A percentile compares a stretch with the other conserved stretches of the same genome.
These are phyloP conservation scores for Agapornis roseicollis DNA, from an alignment of 2,113 vertebrate genomes.

Conservation along the genomic window DNA sequence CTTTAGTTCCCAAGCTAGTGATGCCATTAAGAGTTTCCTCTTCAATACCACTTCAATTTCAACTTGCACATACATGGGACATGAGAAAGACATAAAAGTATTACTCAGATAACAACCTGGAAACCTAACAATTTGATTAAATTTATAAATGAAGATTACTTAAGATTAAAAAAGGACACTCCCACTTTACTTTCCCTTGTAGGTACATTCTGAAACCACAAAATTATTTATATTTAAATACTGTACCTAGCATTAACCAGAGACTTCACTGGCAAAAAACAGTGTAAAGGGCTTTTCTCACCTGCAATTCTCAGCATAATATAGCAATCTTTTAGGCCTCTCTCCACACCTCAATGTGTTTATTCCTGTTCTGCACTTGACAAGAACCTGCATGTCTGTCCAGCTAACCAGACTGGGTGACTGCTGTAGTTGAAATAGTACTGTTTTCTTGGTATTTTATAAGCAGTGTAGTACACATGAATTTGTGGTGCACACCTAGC, in stretches of 20 bases:
- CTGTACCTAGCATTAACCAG: neutral
- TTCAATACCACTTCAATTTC: neutral
- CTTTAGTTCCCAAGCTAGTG: neutral
- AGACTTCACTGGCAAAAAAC: neutral
- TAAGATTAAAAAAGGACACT: neutral
- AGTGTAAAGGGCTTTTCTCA: neutral
- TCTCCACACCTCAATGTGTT: neutral
- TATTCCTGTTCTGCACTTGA: neutral
- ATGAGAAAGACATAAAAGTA: neutral
- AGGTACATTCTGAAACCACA: neutral
- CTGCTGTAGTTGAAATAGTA: neutral
- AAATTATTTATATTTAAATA: neutral
- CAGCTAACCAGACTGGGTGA: neutral
- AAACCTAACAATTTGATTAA: neutral
- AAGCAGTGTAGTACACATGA: neutral
- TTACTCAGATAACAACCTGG: neutral
- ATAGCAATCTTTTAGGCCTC: neutral
- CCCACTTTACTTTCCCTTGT: neutral
- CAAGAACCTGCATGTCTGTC: neutral
- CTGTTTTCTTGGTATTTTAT: neutral
- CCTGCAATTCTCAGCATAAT: neutral
- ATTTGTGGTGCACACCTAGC: neutral
- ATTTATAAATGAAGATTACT: neutral
- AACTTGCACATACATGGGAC: neutral
- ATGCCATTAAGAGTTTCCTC: neutral